Base-by-base conservation (phyloP, 2,113 vertebrate genomes). In the Brachyistius frenatus region DNA sequence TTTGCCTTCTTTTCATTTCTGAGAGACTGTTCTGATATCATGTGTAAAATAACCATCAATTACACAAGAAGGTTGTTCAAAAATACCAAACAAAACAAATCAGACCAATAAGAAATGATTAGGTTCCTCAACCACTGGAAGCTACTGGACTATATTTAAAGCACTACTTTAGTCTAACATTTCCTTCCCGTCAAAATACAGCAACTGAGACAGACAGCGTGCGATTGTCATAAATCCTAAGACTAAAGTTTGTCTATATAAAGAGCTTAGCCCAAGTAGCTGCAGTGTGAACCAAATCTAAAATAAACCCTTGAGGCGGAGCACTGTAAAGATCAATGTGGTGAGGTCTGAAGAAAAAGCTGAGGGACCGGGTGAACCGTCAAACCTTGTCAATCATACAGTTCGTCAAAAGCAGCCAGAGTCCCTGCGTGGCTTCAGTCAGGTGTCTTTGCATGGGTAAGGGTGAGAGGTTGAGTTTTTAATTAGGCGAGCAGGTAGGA, bases 401-500 rank as follows among this genome's bases (percentile, higher is more conserved):
- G 78, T 74, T 63, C 16, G 47, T 81, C 66, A 85, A 57, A 84
- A 81, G 67, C 55, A 86, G 46, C 23, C 14, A 0, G 10, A 68
- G 58, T 61, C 71, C 66, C 62, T 39, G 70, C 49, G 3, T 55
- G 58, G 70, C 71, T 77, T 79, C 4, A 60, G 80, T 82, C 80
- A 60, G 86, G 73, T 85, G 77, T 61, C 66, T 85, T 67, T 54
- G 66, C 71, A n/a, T 16, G 44, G 78, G 60, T 49, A 60, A 61
- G 69, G 88, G 85, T 82, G 80, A 89, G 77, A 88, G 91, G 89
- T 86, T 74, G 90, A 89, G 82, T 55, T 90, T 91, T 92, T 94
- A 93, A 94, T 94, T 91, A 92, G 90, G 76, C 58, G 83, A 75
- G 83, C 79, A 52, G 71, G 90, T 79, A 80, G 78, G 66, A 86